Base-by-base conservation (phyloP, 1,140 invertebrate genomes). In the Drosophila hydei region DNA sequence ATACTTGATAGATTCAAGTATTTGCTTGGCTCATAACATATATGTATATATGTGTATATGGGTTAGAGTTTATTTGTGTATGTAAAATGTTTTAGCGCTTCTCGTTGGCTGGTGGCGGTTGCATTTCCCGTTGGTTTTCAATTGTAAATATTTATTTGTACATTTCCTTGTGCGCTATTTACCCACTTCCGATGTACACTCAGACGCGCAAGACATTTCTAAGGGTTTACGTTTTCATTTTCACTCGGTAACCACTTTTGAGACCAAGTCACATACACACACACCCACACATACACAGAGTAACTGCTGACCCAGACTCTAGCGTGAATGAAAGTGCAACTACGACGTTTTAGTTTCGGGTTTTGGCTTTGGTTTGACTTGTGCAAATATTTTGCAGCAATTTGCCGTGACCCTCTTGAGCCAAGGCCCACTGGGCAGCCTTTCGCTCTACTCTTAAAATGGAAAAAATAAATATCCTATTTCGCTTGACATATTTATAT, bases 101-200 rank as follows among this genome's bases (percentile, higher is more conserved):
- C 70, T 74, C 58, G 61, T 54, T 83, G 70, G 63, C 73, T 69
- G 69, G 68, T 84, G 80, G 54, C 77, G 80, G 45, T 77, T 58
- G 75, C 56, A 81, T 88, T 87, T 87, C 83, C 81, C 78, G 75
- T 78, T 81, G 75, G 76, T 72, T 85, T 85, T 80, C 81, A 80
- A 80, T 85, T 85, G 77, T 59, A 88, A 81, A 88, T 83, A 87
- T 88, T 88, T 87, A 87, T 87, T 88, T 87, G 75, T 65, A 75
- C 77, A 81, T 77, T 87, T 79, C 83, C 67, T 56, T 71, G 52
- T 77, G 61, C 65, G 62, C 81, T 81, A 72, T 85, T 85, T 88
- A 75, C 83, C 71, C 78, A 78, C 63, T 67, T 88, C 83, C 81
- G 75, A 38, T 88, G 52, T 50, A 78, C 33, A 77, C 27, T 40